Base-by-base conservation (phyloP, 2,888 invertebrate species). In the Drosophila melanosoma region DNA sequence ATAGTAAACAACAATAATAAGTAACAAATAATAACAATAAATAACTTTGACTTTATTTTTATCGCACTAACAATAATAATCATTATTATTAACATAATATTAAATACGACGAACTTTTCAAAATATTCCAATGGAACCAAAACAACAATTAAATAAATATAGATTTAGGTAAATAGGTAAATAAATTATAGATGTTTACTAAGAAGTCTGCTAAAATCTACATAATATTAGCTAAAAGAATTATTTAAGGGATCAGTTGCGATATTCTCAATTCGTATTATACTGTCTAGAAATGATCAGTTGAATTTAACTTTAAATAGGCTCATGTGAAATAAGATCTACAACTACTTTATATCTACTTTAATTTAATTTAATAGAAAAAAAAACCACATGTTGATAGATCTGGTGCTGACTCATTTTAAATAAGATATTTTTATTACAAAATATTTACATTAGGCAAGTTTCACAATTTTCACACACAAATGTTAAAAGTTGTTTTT, bases 11-110 rank as follows among this genome's bases (percentile, higher is more conserved):
- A 45, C 32, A 45, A 8, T 15, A n/a, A 23, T 8, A 66, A 56
- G 51, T 29, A 57, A 15, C 29, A 66, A 56, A 69, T 23, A 42
- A 36, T 23, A 45, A 53, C 38, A 51, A 58, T 29, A 35, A 42
- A 10, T 51, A 58, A 69, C 20, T 23, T 36, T 1, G 20, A 67
- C 15, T 49, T 35, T 29, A 57, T 68, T 51, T 49, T 38, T 38
- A 56, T 20, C 26, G 11, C 33, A 54, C 29, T 33, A 2, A 20
- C 15, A 33, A 15, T 10, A 12, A n/a, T 29, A 29, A 29, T 29
- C 29, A 26, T 17, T 36, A 8, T 45, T 7, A 20, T 8, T 45
- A 23, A 45, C 10, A 23, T 23, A 45, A 45, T 23, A 45, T 45
- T 45, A 8, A 45, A 23, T 36, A n/a, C 38, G 36, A 2, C 26